These are phyloP conservation scores for Heterotilapia buettikoferi DNA, from an alignment of 2,113 vertebrate genomes.

Conservation along the genomic window DNA sequence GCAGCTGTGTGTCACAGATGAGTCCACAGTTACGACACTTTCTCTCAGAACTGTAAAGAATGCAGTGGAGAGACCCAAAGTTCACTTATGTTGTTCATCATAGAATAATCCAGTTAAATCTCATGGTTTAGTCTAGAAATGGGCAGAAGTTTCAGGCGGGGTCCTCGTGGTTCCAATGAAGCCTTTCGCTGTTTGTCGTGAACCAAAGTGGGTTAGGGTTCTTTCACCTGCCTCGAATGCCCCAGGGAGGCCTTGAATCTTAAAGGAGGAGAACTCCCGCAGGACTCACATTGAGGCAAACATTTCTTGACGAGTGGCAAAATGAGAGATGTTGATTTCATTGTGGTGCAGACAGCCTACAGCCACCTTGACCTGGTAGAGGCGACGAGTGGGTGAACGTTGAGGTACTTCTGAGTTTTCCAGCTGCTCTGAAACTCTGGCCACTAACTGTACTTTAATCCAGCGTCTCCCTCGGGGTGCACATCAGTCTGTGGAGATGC, in stretches of 20 bases:
- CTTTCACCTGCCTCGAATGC: neutral
- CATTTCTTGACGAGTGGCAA: neutral
- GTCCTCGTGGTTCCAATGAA: neutral
- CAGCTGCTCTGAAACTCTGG: neutral
- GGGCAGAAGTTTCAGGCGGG: neutral
- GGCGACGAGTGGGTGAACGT: neutral
- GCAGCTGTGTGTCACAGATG: neutral
- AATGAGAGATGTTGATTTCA: neutral
- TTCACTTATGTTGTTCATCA: neutral
- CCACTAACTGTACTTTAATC: neutral
- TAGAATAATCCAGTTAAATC: neutral
- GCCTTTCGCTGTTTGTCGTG: neutral
- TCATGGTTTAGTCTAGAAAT: accelerated
- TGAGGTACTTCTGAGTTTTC: neutral
- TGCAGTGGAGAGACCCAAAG: neutral
- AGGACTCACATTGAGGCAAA: accelerated
- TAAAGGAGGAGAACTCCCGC: neutral
- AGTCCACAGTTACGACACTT: neutral
- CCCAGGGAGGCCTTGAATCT: neutral
- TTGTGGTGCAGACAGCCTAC: neutral
- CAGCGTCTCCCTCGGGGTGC: neutral
- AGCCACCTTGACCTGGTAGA: neutral
- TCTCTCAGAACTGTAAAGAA: neutral
- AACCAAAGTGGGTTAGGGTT: accelerated
- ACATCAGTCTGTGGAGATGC: neutral